Base-by-base conservation (phyloP, 2,888 invertebrate genomes). In the Hydropsyche betteni region DNA sequence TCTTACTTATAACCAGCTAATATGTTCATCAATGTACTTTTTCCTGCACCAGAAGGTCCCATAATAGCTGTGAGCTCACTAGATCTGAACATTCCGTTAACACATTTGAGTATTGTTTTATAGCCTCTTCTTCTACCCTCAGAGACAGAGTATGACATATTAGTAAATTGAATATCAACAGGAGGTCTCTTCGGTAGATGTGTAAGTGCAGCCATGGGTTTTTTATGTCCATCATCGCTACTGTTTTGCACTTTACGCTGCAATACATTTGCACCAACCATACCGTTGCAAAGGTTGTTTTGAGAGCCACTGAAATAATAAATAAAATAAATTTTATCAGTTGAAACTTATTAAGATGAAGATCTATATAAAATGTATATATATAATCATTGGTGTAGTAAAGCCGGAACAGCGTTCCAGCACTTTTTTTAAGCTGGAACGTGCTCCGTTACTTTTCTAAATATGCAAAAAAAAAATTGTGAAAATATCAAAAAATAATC, bases 31-130 rank as follows among this genome's bases (percentile, higher is more conserved):
- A 95, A 89, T 0, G 95, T 94, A 82, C 92, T 94, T 82, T 94
- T 94, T 58, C 90, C 90, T 12, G 91, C 90, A 0, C 90, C 90
- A 0, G 97, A 97, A 44, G 98, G 97, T 50, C 98, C 98, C 97
- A 98, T 97, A 77, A 98, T 97, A 44, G 96, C 97, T 0, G 96
- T 96, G 80, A 98, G 87, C 83, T 97, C 95, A n/a, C 97, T 95
- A 78, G 94, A 94, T 80, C 90, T 89, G 84, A 97, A 96, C 82
- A 93, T 93, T 7, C 98, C 98, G 81, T 93, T 94, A 75, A 98
- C 92, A 81, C 93, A 91, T 86, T 96, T 96, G 80, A 96, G 86
- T 81, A 97, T 92, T 12, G 94, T 93, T 85, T 97, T 97, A 84
- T 92, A 93, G 6, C 94, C 94, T 80, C 92, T 89, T 83, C 91